Evolutionary conservation across 2,797 vertebrate species (phyloP), one percentile per base, ranked within the genome.

Genomic region (Acrossocheilus fasciatus): DNA sequence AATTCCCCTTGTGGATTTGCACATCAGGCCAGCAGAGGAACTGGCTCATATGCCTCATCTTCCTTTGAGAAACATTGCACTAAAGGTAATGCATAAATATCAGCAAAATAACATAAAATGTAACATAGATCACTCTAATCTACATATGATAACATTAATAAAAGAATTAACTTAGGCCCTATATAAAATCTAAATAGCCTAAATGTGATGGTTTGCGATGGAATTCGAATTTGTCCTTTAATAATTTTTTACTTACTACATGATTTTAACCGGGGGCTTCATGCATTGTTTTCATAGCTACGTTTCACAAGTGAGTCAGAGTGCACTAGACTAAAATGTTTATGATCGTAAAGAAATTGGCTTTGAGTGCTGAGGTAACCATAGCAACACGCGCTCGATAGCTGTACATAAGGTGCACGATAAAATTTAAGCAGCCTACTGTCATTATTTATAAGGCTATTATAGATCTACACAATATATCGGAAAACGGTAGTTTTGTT

Each of bases 1-100:
- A 78, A 89, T 81, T 89, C 75, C 81, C 68, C 2, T 62, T 34
- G n/a, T 70, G 17, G 41, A 64, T 62, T 83, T 76, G 59, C 52
- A 69, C n/a, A 84, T 76, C 20, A 81, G 12, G 17, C 52, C 41
- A 41, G 5, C 23, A 74, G 15, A 81, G 20, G 12, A 72, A 26
- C 26, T 20, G 23, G 66, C 68, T 72, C 17, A 11, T 47, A 39
- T 1, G 30, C 18, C 18, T 74, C 41, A 45, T 47, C 15, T 12
- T 45, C n/a, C 2, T 34, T 50, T 50, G 7, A n/a, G 36, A 62
- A 43, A 8, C 54, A 43, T 26, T 81, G 26, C 64, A 26, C 18
- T 20, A 6, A 78, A 17, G 9, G 4, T 26, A 43, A 26, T 59
- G 14, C 54, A 54, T 54, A 54, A 2, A 23, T 6, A 75, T 75